phyloP scores from a whole-genome alignment of 2,797 vertebrate species.

The Danio tinwini region DNA sequence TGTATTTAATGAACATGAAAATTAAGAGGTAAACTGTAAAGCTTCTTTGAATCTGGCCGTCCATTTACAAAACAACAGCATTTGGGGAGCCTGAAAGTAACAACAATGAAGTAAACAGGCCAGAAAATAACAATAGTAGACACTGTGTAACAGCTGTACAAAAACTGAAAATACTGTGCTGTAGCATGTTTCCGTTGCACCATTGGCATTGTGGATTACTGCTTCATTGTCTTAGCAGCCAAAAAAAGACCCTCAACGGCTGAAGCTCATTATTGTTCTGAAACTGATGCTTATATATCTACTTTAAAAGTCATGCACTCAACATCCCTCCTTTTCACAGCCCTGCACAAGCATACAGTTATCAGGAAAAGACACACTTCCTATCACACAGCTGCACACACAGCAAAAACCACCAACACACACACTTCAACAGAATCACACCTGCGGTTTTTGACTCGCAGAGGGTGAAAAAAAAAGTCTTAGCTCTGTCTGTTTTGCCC shows the following conservation, averaged over 20 bases:
- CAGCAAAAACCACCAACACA: constrained; percentile 40
- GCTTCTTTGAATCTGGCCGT: no score
- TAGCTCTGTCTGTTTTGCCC: background rate
- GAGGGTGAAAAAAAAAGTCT: background rate
- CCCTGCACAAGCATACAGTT: constrained; percentile 53
- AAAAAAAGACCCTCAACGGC: background rate
- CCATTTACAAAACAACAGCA: no score
- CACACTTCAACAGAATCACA: constrained; percentile 19
- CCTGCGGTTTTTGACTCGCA: background rate
- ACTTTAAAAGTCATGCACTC: constrained; percentile 32
- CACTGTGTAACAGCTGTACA: background rate
- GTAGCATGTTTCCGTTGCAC: background rate
- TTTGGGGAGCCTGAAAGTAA: no score
- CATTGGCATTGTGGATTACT: background rate
- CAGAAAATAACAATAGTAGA: background rate
- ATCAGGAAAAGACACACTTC: constrained; percentile 68
- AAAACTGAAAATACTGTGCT: background rate
- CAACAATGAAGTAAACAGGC: no score
- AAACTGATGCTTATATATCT: background rate
- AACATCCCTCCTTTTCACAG: constrained; percentile 57
- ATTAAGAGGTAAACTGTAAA: no score
- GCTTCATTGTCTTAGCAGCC: constrained; percentile 25
- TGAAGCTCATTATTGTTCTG: background rate
- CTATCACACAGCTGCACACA: constrained; percentile 60
- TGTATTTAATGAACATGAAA: no score